Evolutionary conservation across 2,113 vertebrate genomes (phyloP), one percentile per base, ranked within the genome.

Genomic region (Speoplatyrhinus poulsoni): DNA sequence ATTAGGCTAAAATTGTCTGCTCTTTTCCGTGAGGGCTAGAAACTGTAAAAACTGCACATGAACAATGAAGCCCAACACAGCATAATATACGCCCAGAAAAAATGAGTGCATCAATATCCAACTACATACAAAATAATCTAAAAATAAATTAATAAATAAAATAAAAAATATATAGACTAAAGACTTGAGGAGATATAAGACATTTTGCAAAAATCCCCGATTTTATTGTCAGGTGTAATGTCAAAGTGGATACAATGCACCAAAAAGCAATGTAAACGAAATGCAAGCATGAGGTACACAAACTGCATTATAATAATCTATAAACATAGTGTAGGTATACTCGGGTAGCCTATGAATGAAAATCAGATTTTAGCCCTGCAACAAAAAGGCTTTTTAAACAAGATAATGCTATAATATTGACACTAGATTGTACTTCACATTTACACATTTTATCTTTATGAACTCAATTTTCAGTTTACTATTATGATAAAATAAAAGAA

Each of bases 401-500:
- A 65, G 54, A 59, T 69, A 4, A 59, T 68, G 73, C 81, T 77
- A 73, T 72, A 85, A 75, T 73, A 61, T 13, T 55, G 54, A 59
- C 70, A 73, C 85, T 81, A 82, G 82, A 86, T 84, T 90, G 86
- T 91, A 81, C 75, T 77, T 88, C 88, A 88, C 81, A 79, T 84
- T 77, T 70, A 58, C 80, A 84, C 58, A 57, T 65, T 67, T 73
- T 36, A 65, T 72, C 46, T 55, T 70, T 50, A 46, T 75, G 32
- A 55, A 36, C 47, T 59, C 46, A 69, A 67, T 7, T 77, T 88
- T 89, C 83, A 84, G 85, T 80, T 83, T 76, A 81, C 72, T 41
- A 19, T 80, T 84, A 66, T 66, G 86, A 26, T 26, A 26, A 26
- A 85, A 67, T 76, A 81, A 70, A 78, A 74, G 66, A 60, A 67